Percentiles rank a stretch among this genome's conserved stretches.
Conservation (phyloP, 53 echinoderm and acorn worm species). For the Antedon mediterranea region DNA sequence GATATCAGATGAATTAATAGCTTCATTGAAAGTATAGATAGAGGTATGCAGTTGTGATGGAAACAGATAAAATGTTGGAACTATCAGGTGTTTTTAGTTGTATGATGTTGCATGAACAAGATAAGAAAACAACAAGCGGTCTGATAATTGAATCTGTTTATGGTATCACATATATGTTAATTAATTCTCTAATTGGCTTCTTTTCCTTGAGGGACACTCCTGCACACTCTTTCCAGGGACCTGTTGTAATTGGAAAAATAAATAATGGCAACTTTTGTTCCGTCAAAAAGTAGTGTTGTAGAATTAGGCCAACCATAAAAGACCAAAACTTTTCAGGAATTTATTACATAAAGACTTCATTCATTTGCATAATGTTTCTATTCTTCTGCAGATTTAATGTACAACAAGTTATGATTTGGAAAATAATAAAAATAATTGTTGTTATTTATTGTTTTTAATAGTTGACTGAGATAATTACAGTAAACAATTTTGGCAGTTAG, state of each 20-base stretch:
- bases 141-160: not conserved
- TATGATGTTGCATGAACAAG: not conserved
- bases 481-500: too few species aligned
- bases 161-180: not conserved
- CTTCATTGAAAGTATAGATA: not conserved
- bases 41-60: not conserved
- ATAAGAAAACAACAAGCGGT: not conserved
- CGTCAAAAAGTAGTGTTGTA: not conserved
- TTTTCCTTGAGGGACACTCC: not conserved
- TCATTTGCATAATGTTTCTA: too few species aligned
- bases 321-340: too few species aligned
- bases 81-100: not conserved
- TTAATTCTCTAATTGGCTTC: not conserved
- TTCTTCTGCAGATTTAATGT: too few species aligned
- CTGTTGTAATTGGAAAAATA: not conserved
- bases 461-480: too few species aligned
- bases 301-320: not conserved
- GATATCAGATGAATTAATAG: not conserved
- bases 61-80: not conserved
- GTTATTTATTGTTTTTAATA: too few species aligned
- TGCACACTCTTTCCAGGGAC: not conserved
- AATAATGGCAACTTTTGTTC: not conserved
- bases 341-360: too few species aligned
- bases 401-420: too few species aligned
- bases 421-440: too few species aligned